Evolutionary conservation across 2,113 vertebrate genomes (phyloP).

Genomic region (Jaculus jaculus): DNA sequence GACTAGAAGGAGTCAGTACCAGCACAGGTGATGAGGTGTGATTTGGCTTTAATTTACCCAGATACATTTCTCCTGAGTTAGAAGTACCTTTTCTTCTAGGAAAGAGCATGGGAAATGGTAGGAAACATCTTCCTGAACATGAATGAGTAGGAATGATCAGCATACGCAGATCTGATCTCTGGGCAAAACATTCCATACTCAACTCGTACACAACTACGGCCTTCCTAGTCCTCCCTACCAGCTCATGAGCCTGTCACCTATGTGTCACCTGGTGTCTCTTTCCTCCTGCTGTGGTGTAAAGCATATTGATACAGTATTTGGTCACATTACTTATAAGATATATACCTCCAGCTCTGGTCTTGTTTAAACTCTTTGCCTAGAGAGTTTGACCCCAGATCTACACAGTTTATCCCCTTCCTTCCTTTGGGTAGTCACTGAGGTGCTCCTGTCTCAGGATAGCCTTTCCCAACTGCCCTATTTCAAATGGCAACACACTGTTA

Average conservation of each 20-base stretch:
- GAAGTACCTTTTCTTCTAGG: not conserved
- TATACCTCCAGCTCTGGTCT: not conserved
- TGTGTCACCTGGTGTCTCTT: not conserved
- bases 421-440: not conserved
- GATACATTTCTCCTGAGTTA: constrained; percentile 19
- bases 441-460: not conserved
- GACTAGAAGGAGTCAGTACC: not conserved
- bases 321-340: not conserved
- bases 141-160: not conserved
- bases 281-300: not conserved
- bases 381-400: not conserved
- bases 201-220: not conserved
- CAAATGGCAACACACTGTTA: not conserved
- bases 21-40: not conserved
- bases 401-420: not conserved
- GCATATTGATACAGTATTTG: not conserved
- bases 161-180: not conserved
- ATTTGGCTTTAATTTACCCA: not conserved
- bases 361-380: not conserved
- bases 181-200: not conserved
- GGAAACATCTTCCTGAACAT: not conserved
- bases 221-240: not conserved
- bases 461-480: not conserved
- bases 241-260: not conserved
- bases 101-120: not conserved